Percentiles rank a stretch among this genome's conserved stretches.
Evolutionary conservation across 1,140 invertebrate genomes (phyloP).

Genomic region (Cherax quadricarinatus): DNA sequence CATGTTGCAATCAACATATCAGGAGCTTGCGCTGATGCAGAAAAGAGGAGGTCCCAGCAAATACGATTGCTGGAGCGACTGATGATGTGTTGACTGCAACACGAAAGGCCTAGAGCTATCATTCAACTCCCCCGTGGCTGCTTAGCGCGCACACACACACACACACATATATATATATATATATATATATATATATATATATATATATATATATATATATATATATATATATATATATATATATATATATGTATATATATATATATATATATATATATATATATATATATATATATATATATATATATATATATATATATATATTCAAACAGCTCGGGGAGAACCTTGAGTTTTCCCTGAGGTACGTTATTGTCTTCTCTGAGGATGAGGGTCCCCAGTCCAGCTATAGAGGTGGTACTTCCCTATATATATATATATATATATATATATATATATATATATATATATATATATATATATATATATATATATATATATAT

Average conservation of each 20-base stretch:
- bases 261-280: slow-evolving; percentile 41
- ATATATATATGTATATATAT: slow-evolving; percentile 39
- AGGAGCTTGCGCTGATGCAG: not conserved
- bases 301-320: too few species aligned
- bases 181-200: not conserved
- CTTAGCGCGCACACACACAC: slow-evolving; percentile 1
- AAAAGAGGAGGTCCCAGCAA: too few species aligned
- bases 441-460: not conserved
- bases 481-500: slow-evolving; percentile 8
- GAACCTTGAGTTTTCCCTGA: too few species aligned
- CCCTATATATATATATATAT: slow-evolving; percentile 16
- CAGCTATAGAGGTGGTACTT: too few species aligned
- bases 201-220: slow-evolving; percentile 41
- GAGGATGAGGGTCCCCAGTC: too few species aligned
- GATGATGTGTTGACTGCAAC: too few species aligned
- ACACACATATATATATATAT: slow-evolving; percentile 7
- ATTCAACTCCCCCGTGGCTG: too few species aligned
- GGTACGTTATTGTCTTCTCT: too few species aligned
- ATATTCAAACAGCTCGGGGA: too few species aligned
- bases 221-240: slow-evolving; percentile 36
- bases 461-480: slow-evolving; percentile 24
- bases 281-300: slow-evolving; percentile 24
- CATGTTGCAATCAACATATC: too few species aligned
- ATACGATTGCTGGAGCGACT: too few species aligned
- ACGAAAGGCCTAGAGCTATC: too few species aligned